Evolutionary conservation across 2,113 vertebrate genomes (phyloP).

Genomic region (Isichthys henryi): DNA sequence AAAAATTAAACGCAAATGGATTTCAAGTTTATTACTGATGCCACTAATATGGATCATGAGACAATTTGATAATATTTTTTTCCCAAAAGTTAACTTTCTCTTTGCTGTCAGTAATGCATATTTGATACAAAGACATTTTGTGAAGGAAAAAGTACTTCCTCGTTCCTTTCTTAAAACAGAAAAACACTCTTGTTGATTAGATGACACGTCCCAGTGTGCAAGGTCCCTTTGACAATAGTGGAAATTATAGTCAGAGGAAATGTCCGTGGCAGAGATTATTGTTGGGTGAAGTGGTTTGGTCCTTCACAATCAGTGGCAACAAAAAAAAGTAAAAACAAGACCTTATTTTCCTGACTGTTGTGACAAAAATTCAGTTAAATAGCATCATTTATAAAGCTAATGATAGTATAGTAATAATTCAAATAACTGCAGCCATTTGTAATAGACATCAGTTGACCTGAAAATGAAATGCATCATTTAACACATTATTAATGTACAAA

Average conservation of each 20-base stretch:
- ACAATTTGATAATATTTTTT: neutral
- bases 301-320: slow-evolving; percentile 23
- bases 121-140: neutral
- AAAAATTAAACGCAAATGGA: neutral
- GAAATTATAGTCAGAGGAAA: slow-evolving; percentile 26
- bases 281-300: neutral
- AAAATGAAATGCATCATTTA: neutral
- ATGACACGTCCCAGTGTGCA: neutral
- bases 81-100: no score
- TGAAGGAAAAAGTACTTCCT: neutral
- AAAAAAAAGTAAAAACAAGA: neutral
- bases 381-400: neutral
- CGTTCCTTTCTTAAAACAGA: neutral
- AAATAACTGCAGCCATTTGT: neutral
- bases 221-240: neutral
- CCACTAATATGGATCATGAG: neutral
- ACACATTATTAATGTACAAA: neutral
- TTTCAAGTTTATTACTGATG: neutral
- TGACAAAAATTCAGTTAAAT: neutral
- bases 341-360: neutral
- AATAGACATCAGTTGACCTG: neutral
- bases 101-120: neutral
- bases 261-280: slow-evolving; percentile 5
- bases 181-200: neutral
- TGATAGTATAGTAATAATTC: neutral